Evolutionary conservation across 1,140 invertebrate genomes (phyloP), one percentile per base, ranked within the genome.

Genomic region (Gryon sp.): DNA sequence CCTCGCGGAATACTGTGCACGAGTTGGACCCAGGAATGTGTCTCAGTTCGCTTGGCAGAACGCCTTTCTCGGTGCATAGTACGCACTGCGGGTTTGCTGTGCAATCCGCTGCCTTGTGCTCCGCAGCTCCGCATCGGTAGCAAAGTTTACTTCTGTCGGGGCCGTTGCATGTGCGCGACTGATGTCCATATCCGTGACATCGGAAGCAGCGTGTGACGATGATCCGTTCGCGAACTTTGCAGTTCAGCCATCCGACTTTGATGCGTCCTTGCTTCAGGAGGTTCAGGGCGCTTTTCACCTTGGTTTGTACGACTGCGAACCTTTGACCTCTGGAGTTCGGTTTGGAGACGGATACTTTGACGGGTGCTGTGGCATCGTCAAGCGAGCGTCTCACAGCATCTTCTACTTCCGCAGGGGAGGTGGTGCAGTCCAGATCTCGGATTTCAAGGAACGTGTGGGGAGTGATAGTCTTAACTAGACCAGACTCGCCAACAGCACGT

Each of bases 81-180:
- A 48, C 9, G 32, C 70, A 79, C 0, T 1, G 15, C 0, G 60
- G 45, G 0, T 26, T 9, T 0, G 22, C 40, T 4, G 1, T 32
- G 41, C 77, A 81, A 2, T 2, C 32, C 7, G 15, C 34, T 0
- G 46, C 59, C 11, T 48, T 65, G 41, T 80, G 76, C 0, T 30
- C 78, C 16, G 36, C 18, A 5, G 14, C 38, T 4, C 79, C 69
- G 34, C 80, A 80, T 14, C 26, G 62, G n/a, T n/a, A n/a, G n/a
- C n/a, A n/a, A n/a, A n/a, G n/a, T n/a, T n/a, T n/a, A n/a, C n/a
- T n/a, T n/a, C 65, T 22, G 28, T 74, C 52, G 2, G 52, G 7
- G 4, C 46, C 45, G 4, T 12, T 46, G 15, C 78, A 79, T 0
- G 7, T 43, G 0, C 41, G n/a, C 0, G 32, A 43, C 0, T 57